These are phyloP conservation scores for Melanotaenia duboulayi DNA, from an alignment of 2,113 vertebrate species.

Conservation along the genomic window DNA sequence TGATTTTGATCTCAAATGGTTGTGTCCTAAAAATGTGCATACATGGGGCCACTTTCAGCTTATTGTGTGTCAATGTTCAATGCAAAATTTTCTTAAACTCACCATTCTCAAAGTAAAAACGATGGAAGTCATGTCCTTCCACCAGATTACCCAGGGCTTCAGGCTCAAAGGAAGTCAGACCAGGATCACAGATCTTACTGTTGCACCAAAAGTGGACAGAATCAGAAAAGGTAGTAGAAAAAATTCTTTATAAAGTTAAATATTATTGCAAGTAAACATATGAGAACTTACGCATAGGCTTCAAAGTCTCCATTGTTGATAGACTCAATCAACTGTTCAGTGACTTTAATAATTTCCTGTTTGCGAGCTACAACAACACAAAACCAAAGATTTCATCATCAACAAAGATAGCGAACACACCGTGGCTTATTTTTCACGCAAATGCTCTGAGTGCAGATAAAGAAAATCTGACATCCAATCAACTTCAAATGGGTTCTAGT, in stretches of 20 bases:
- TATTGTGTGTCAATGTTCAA: too few relatives aligned
- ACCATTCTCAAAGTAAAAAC: slow-evolving; percentile 99
- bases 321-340: slow-evolving; percentile 84
- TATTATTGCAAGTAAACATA: neutral
- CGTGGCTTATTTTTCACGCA: slow-evolving; percentile 33
- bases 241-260: neutral
- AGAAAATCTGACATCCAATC: slow-evolving; percentile 38
- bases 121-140: slow-evolving; percentile 97
- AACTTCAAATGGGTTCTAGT: slow-evolving; percentile 63
- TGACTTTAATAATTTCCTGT: slow-evolving; percentile 85
- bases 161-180: slow-evolving; percentile 96
- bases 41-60: neutral
- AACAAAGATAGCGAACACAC: neutral
- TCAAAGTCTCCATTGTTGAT: slow-evolving; percentile 87
- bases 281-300: slow-evolving; percentile 78
- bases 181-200: slow-evolving; percentile 98
- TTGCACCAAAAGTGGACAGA: slow-evolving; percentile 24
- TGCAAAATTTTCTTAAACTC: slow-evolving; percentile 26
- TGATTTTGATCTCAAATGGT: neutral
- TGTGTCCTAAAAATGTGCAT: slow-evolving; percentile 10
- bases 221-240: slow-evolving; percentile 5
- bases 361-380: slow-evolving; percentile 82
- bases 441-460: slow-evolving; percentile 45
- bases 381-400: slow-evolving; percentile 39
- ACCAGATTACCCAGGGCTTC: slow-evolving; percentile 97